These are phyloP conservation scores for Pimephales promelas DNA, from an alignment of 2,113 vertebrate species.

Conservation along the genomic window DNA sequence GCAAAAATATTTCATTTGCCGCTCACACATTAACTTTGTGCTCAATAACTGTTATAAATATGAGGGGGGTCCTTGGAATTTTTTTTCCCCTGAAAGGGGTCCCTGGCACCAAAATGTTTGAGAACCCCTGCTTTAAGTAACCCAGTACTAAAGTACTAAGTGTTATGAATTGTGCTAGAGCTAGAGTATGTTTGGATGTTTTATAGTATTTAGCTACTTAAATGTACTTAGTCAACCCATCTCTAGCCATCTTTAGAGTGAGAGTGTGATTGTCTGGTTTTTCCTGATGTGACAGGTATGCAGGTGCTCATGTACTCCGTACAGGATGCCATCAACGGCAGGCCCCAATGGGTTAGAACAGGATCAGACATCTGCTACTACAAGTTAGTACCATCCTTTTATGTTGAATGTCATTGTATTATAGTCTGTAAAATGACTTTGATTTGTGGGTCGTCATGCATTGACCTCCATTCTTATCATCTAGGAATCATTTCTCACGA, in stretches of 20 bases:
- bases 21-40: too few relatives aligned
- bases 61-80: too few relatives aligned
- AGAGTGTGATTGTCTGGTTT: not conserved
- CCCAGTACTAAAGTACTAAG: not conserved
- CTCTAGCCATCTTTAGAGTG: not conserved
- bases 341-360: constrained; percentile 88
- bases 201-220: not conserved
- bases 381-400: constrained; percentile 81
- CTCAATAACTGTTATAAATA: too few relatives aligned
- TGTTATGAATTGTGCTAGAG: not conserved
- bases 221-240: not conserved
- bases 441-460: not conserved
- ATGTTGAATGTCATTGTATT: not conserved
- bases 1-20: too few relatives aligned
- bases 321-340: constrained; percentile 88
- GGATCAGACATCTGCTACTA: constrained; percentile 98
- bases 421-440: too few relatives aligned
- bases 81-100: too few relatives aligned
- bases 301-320: constrained; percentile 98
- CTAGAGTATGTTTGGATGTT: not conserved
- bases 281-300: constrained; percentile 83
- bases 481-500: constrained; percentile 95
- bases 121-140: too few relatives aligned
- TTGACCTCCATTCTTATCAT: constrained; percentile 5
- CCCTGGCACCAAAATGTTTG: too few relatives aligned